phyloP scores from a whole-genome alignment of 1,140 invertebrate genomes.

The Ceratina japonica region DNA sequence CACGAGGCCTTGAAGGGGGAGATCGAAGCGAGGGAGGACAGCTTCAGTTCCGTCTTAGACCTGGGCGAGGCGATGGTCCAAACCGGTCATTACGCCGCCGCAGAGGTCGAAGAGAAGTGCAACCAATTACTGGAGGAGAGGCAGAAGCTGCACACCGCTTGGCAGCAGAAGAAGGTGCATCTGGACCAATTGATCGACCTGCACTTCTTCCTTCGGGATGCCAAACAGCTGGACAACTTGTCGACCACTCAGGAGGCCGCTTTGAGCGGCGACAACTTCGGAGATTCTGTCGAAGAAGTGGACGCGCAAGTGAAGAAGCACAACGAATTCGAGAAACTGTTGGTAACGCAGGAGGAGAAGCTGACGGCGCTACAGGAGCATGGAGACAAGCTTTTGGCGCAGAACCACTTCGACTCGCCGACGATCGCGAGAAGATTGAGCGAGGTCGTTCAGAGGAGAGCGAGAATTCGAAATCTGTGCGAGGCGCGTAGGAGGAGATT shows the following conservation, averaged over 20 bases:
- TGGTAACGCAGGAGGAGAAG: constrained; percentile 93
- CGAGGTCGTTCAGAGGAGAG: constrained; percentile 86
- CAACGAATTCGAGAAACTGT: constrained; percentile 93
- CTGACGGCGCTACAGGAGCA: constrained; percentile 90
- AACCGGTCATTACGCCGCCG: constrained; percentile 90
- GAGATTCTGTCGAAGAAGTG: constrained; percentile 91
- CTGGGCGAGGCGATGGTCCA: constrained; percentile 91
- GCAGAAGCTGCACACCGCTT: constrained; percentile 88
- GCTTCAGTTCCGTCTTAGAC: constrained; percentile 89
- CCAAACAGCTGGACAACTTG: constrained; percentile 94
- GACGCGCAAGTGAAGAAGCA: constrained; percentile 93
- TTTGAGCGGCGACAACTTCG: constrained; percentile 81
- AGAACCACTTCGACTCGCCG: constrained; percentile 96
- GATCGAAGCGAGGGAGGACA: constrained; percentile 95
- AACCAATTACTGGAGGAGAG: constrained; percentile 88
- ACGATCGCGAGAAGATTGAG: constrained; percentile 87
- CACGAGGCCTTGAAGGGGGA: constrained; percentile 96
- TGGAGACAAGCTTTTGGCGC: constrained; percentile 91
- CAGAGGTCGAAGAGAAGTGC: constrained; percentile 90
- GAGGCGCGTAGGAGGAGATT: constrained; percentile 83
- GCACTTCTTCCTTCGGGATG: constrained; percentile 96
- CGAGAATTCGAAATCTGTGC: constrained; percentile 85
- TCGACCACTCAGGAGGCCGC: constrained; percentile 93
- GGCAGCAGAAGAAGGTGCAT: constrained; percentile 94
- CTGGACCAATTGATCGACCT: constrained; percentile 96